These are phyloP conservation scores for Clarias fuscus DNA, from an alignment of 2,797 vertebrate species.

Conservation along the genomic window DNA sequence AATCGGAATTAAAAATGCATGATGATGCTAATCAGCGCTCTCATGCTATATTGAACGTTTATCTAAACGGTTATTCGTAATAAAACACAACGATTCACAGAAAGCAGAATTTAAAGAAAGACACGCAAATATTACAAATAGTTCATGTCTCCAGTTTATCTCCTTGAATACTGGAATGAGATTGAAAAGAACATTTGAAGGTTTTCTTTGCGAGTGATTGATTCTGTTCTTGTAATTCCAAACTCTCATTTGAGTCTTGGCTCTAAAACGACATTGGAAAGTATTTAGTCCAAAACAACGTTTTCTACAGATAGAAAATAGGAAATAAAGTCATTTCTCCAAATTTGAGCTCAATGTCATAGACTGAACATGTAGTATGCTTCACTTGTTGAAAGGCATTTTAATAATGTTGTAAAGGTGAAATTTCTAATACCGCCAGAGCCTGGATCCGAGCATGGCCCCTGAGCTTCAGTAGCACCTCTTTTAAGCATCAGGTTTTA, in stretches of 20 bases:
- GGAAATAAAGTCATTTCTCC: too few species aligned
- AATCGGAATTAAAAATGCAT: constrained; percentile 30
- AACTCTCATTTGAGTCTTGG: background rate
- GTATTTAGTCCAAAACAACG: background rate
- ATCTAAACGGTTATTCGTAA: background rate
- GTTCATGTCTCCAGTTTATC: background rate
- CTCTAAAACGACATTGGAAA: background rate
- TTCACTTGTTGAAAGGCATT: background rate
- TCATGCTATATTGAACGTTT: background rate
- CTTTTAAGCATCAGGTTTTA: too few species aligned
- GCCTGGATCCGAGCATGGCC: too few species aligned
- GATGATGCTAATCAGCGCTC: background rate
- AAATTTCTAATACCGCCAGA: background rate
- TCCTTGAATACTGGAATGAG: background rate
- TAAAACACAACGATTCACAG: background rate
- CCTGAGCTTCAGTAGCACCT: too few species aligned
- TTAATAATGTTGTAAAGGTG: background rate
- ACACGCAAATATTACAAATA: background rate
- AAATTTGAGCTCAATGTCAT: too few species aligned
- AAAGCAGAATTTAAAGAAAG: background rate
- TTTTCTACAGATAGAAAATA: background rate
- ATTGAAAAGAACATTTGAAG: background rate
- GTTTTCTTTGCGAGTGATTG: background rate
- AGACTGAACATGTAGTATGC: background rate
- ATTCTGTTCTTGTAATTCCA: background rate